Evolutionary conservation across 2,113 vertebrate species (phyloP).

Genomic region (Cathartes aura): DNA sequence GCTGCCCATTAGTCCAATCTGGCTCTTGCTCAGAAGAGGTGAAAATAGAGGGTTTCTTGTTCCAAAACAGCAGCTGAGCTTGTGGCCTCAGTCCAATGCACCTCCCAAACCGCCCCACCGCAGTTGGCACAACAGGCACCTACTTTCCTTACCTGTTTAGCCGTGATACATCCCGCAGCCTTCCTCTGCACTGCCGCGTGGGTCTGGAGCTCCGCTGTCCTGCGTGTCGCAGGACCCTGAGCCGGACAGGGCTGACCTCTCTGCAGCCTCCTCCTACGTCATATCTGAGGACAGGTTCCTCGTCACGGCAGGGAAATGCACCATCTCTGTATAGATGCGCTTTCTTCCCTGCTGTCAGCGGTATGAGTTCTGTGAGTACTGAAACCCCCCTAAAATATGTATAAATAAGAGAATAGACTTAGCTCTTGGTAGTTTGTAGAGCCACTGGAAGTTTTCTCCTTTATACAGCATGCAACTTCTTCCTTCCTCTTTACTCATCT

Average conservation of each 20-base stretch:
- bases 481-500: not conserved
- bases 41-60: conserved; percentile 3
- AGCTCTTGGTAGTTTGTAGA: not conserved
- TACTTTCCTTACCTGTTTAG: not conserved
- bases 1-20: not conserved
- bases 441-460: not conserved
- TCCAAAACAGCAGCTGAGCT: not conserved
- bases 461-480: not conserved
- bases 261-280: not conserved
- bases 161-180: not conserved
- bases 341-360: not conserved
- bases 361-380: not conserved
- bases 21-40: not conserved
- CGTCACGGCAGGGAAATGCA: fast-evolving
- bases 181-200: fast-evolving
- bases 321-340: fast-evolving
- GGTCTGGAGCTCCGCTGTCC: not conserved
- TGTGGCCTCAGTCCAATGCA: not conserved
- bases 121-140: not conserved
- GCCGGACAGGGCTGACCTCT: not conserved
- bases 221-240: fast-evolving
- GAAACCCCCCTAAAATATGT: not conserved
- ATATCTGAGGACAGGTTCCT: not conserved
- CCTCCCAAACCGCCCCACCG: not conserved
- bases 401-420: not conserved